Evolutionary conservation across 2,888 invertebrate genomes (phyloP).

Genomic region (Ametastegia equiseti): DNA sequence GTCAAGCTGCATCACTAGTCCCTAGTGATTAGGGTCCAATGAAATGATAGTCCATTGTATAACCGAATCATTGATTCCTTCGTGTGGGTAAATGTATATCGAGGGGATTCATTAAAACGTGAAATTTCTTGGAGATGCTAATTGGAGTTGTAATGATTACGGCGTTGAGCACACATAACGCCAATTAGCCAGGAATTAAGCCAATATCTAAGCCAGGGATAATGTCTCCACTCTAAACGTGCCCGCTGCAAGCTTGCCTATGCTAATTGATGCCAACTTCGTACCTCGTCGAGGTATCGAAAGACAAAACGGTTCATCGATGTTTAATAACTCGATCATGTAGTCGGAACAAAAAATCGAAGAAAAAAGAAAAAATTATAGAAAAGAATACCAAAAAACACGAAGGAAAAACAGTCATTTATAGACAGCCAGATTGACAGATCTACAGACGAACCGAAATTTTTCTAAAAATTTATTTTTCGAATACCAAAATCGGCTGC

Average conservation of each 20-base stretch:
- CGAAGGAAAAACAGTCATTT: too few species aligned
- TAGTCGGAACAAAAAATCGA: neutral
- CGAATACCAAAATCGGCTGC: too few species aligned
- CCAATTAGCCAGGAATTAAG: constrained; percentile 28
- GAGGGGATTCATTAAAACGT: neutral
- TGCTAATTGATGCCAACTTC: constrained; percentile 11
- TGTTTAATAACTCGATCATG: neutral
- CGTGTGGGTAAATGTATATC: neutral
- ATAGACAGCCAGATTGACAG: too few species aligned
- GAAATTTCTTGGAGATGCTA: neutral
- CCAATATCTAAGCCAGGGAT: constrained; percentile 16
- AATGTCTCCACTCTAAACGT: neutral
- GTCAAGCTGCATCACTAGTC: too few species aligned
- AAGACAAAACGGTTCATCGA: neutral
- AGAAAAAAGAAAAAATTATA: neutral
- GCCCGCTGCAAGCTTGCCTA: neutral
- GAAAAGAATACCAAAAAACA: too few species aligned
- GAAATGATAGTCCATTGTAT: too few species aligned
- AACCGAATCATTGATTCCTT: neutral
- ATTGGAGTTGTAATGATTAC: constrained; percentile 27
- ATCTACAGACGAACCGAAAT: too few species aligned
- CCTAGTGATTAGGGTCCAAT: too few species aligned
- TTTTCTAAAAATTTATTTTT: too few species aligned
- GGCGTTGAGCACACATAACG: constrained; percentile 18
- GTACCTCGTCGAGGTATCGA: neutral